phyloP scores from a whole-genome alignment of 2,113 vertebrate genomes.

The Phaethornis superciliosus region DNA sequence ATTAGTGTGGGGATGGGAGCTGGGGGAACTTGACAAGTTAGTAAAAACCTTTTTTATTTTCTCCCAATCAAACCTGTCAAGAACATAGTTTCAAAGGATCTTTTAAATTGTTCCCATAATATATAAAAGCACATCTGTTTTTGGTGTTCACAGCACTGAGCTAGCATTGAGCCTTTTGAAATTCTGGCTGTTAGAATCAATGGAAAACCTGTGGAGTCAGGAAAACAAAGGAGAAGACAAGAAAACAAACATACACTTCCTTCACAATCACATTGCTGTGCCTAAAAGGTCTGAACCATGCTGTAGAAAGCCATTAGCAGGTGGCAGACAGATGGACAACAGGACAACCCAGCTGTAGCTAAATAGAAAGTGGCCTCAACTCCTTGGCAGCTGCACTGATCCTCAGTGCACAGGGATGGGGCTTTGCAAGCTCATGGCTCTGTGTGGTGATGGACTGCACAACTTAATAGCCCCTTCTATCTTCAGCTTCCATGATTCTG shows the following conservation, averaged over 20 bases:
- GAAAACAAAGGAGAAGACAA: constrained; percentile 36
- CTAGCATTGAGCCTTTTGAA: constrained; percentile 25
- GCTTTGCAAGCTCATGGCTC: not conserved
- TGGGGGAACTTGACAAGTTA: not conserved
- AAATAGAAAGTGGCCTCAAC: fast-evolving
- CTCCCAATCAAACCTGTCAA: not conserved
- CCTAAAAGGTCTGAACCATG: not conserved
- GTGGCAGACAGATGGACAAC: constrained; percentile 6
- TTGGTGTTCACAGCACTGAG: constrained; percentile 8
- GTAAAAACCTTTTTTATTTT: constrained; percentile 19
- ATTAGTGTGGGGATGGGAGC: not conserved
- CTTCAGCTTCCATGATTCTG: not conserved
- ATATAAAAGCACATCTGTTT: constrained; percentile 34
- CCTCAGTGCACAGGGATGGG: fast-evolving
- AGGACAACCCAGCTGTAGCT: not conserved
- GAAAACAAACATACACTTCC: constrained; percentile 28
- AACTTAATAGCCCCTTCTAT: not conserved
- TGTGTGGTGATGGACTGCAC: not conserved
- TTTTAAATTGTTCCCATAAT: constrained; percentile 23
- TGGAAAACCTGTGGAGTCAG: constrained; percentile 6
- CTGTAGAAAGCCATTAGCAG: not conserved
- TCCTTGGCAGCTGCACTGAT: not conserved
- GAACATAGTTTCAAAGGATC: constrained; percentile 21
- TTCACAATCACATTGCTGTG: not conserved
- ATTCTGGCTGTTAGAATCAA: constrained; percentile 26